Base-by-base conservation (phyloP, 2,797 vertebrate species). In the Aulostomus chinensis region DNA sequence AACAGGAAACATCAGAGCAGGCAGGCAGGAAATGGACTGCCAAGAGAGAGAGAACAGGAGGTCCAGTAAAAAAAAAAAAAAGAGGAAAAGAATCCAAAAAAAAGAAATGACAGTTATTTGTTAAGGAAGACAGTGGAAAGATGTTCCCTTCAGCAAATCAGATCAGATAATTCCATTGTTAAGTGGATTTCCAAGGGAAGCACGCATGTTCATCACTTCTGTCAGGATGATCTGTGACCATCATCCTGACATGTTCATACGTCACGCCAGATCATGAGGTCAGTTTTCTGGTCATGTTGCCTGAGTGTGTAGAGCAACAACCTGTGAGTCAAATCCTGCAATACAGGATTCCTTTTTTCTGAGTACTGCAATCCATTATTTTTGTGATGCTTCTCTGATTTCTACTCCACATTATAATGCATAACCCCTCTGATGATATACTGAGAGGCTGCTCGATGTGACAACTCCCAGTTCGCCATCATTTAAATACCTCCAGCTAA, bases 11-110 rank as follows among this genome's bases (percentile, higher is more conserved):
- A 62, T 61, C 53, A 48, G 56, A 33, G 59, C 72, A 50, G 35
- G 58, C 38, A 68, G 71, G 59, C 79, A 84, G 86, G 84, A 89
- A 86, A 83, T 77, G 72, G 75, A 50, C 64, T 80, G 78, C 70
- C 78, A 73, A 76, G 61, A 57, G 29, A 66, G 29, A 66, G 47
- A 46, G 73, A 58, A 74, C 58, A 74, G 67, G 54, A 80, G 75
- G 59, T 72, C 68, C 66, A 61, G 66, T 56, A 49, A 74, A 73
- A 72, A 69, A 21, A 39, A 39, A 39, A 11, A n/a, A 39, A 39
- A n/a, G n/a, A n/a, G n/a, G n/a, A n/a, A n/a, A n/a, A n/a, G n/a
- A n/a, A n/a, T n/a, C n/a, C n/a, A n/a, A n/a, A n/a, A n/a, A 36
- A 9, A 69, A 30, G 25, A 78, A 82, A 74, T 65, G 68, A 74